Evolutionary conservation across 2,797 vertebrate genomes (phyloP).

Genomic region (Melanogrammus aeglefinus): DNA sequence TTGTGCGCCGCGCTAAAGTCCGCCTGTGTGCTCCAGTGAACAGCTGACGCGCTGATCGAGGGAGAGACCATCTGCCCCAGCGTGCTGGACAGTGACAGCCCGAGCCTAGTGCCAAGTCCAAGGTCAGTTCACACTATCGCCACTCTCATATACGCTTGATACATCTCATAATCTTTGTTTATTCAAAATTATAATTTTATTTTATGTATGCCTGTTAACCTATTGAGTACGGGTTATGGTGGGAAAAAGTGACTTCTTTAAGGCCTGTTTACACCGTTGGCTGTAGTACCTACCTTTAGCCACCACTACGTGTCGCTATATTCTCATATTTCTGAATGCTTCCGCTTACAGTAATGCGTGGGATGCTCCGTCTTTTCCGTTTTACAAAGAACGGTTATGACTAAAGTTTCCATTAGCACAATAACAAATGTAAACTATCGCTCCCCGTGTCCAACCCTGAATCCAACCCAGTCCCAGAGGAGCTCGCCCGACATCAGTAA

Average conservation of each 20-base stretch:
- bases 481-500: not conserved
- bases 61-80: conserved; percentile 59
- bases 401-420: not conserved
- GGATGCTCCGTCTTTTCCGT: not conserved
- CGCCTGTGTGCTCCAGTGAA: conserved; percentile 45
- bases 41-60: conserved; percentile 55
- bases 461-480: not conserved
- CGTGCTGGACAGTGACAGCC: conserved; percentile 28
- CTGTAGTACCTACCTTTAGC: not conserved
- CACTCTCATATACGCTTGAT: not conserved
- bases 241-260: not conserved
- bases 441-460: too few relatives aligned
- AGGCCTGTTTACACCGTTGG: not conserved
- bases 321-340: conserved; percentile 33
- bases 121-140: conserved; percentile 34
- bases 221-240: not conserved
- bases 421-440: not conserved
- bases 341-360: not conserved
- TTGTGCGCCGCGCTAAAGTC: conserved; percentile 28
- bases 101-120: conserved; percentile 51
- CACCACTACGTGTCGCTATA: conserved; percentile 26
- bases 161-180: not conserved
- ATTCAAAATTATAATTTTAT: not conserved
- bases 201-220: not conserved
- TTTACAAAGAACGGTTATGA: not conserved